Evolutionary conservation across 2,797 vertebrate species (phyloP), one percentile per base, ranked within the genome.

Genomic region (Anabacerthia variegaticeps): DNA sequence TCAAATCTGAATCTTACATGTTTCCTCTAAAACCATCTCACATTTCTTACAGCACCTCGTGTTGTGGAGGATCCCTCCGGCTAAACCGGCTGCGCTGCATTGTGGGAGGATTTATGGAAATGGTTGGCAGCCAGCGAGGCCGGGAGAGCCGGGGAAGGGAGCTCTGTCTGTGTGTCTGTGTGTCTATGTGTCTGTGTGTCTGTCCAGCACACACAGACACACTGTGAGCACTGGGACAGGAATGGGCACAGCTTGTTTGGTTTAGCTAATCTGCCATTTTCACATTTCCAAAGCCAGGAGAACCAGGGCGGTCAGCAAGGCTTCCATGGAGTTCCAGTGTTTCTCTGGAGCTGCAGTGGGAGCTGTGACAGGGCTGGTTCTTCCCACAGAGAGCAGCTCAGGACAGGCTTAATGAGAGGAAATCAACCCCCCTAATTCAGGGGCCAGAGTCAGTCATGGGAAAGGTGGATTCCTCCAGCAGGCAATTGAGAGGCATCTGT

Each of bases 331-430:
- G 72, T 1, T 8, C 21, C 13, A 1, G 75, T 1, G 26, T 19
- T 17, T 4, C 85, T 19, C 39, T 6, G 7, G 56, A 36, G 78
- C 27, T 3, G 76, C 58, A 7, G 32, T 2, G 36, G 48, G 28
- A 19, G 66, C 73, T 2, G 5, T 9, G 20, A 36, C 5, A 21
- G 27, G 69, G 30, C 19, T 3, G 7, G 58, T 48, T 4, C 4
- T 43, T 71, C 46, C 81, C 1, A 30, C 61, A 26, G 84, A 18
- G 92, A 28, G 89, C 92, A 44, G 82, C 85, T 92, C 72, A 34
- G 96, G 83, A 68, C 88, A 75, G 10, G 3, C 69, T 86, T 86
- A 86, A 89, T 30, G 84, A 88, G 89, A 82, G 66, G 89, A 85
- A 91, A 91, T 68, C 78, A 69, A 28, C 71, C 61, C 84, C 80